Percentiles rank a stretch among this genome's conserved stretches.
phyloP scores from a whole-genome alignment of 2,888 invertebrate genomes.

The Limnephilus marmoratus region DNA sequence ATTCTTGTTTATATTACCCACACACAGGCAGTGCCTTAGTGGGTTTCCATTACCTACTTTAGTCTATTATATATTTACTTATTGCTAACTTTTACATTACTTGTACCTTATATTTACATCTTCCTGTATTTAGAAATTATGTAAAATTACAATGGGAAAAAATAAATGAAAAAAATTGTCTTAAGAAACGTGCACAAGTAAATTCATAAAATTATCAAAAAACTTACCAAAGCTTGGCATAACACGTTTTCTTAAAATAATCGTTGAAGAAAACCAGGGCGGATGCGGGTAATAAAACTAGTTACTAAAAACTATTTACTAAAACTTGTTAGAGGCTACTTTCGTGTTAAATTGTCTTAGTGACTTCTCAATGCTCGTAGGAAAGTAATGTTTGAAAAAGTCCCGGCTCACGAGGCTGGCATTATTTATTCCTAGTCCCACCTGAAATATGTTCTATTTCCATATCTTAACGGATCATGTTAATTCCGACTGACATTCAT shows the following conservation, averaged over 20 bases:
- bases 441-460: neutral
- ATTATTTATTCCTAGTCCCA: neutral
- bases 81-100: too few species aligned
- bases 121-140: too few species aligned
- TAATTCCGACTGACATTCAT: neutral
- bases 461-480: neutral
- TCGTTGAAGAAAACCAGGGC: neutral
- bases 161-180: too few species aligned
- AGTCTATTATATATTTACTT: too few species aligned
- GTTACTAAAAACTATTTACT: neutral
- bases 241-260: neutral
- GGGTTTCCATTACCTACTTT: too few species aligned
- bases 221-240: neutral
- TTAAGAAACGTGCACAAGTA: too few species aligned
- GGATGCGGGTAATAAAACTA: neutral
- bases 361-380: neutral
- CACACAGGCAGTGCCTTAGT: too few species aligned
- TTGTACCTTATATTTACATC: too few species aligned
- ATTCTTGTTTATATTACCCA: too few species aligned
- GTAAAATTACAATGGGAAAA: too few species aligned
- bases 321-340: neutral
- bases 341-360: neutral
- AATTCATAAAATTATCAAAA: too few species aligned
- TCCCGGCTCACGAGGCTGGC: neutral
- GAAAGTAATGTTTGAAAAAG: neutral